These are phyloP conservation scores for Antennarius maculatus DNA, from an alignment of 2,797 vertebrate species.

Conservation along the genomic window DNA sequence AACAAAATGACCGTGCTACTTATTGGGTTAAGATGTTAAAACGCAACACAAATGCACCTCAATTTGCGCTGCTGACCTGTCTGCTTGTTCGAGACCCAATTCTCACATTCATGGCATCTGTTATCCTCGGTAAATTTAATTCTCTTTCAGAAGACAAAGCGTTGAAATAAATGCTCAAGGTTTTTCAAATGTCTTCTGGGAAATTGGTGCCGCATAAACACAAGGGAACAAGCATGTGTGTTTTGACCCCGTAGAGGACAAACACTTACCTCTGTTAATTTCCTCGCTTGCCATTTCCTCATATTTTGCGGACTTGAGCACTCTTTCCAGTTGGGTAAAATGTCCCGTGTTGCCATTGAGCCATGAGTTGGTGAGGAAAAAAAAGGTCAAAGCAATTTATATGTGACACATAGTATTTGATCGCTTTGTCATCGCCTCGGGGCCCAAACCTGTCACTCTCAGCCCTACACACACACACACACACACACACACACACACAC, in stretches of 20 bases:
- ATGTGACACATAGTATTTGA: slow-evolving; percentile 86
- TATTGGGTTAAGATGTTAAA: slow-evolving; percentile 61
- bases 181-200: slow-evolving; percentile 65
- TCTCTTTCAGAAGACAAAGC: slow-evolving; percentile 37
- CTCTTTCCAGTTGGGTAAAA: slow-evolving; percentile 84
- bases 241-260: slow-evolving; percentile 76
- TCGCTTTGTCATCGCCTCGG: slow-evolving; percentile 85
- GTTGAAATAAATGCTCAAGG: slow-evolving; percentile 60
- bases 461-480: slow-evolving; percentile 26
- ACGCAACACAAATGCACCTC: slow-evolving; percentile 37
- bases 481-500: slow-evolving; percentile 14
- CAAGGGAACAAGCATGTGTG: slow-evolving; percentile 58
- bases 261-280: slow-evolving; percentile 79
- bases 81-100: slow-evolving; percentile 49
- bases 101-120: slow-evolving; percentile 28
- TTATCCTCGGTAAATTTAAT: slow-evolving; percentile 46
- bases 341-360: slow-evolving; percentile 81
- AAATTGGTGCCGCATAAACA: slow-evolving; percentile 69
- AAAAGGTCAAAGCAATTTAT: slow-evolving; percentile 90
- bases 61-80: slow-evolving; percentile 61
- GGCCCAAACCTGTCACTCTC: slow-evolving; percentile 75
- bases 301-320: slow-evolving; percentile 82
- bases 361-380: slow-evolving; percentile 78
- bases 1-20: slow-evolving; percentile 62
- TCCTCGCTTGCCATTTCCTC: slow-evolving; percentile 70